These are phyloP conservation scores for Holothuria glaberrima DNA, from an alignment of 35 echinoderm and acorn worm genomes.

Conservation along the genomic window DNA sequence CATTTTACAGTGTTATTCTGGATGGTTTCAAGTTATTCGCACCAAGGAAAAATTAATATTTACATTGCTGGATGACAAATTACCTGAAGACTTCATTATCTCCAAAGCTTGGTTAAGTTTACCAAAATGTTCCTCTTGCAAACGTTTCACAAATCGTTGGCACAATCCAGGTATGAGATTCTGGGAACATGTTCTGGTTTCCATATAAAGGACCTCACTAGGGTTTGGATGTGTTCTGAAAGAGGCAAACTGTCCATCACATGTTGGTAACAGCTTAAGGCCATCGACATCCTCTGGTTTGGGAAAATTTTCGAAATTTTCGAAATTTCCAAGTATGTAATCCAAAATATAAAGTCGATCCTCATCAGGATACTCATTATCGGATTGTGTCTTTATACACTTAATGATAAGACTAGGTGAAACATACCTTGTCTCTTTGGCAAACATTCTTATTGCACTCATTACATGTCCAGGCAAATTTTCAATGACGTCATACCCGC, in stretches of 20 bases:
- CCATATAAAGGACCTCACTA: not conserved
- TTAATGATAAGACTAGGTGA: not conserved
- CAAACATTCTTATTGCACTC: not conserved
- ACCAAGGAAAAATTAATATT: not conserved
- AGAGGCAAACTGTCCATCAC: not conserved
- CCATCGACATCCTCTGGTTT: not conserved
- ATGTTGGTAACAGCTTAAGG: not conserved
- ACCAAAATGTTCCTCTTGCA: not conserved
- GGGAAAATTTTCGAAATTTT: not conserved
- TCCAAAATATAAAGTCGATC: not conserved
- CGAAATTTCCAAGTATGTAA: slow-evolving; percentile 10
- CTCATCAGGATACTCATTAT: not conserved
- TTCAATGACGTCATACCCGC: not conserved
- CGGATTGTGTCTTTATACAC: not conserved
- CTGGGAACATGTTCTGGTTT: not conserved
- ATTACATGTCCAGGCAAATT: not conserved
- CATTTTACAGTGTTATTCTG: not conserved
- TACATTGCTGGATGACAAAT: no score
- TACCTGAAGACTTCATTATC: not conserved
- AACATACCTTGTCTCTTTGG: not conserved
- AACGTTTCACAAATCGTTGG: not conserved
- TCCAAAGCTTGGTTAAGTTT: not conserved
- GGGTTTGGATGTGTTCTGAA: not conserved
- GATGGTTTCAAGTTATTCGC: not conserved
- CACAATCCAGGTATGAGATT: not conserved